Percentiles rank a stretch among this genome's conserved stretches.
These are phyloP conservation scores for Intellagama lesueurii DNA, from an alignment of 2,797 vertebrate species.

Conservation along the genomic window DNA sequence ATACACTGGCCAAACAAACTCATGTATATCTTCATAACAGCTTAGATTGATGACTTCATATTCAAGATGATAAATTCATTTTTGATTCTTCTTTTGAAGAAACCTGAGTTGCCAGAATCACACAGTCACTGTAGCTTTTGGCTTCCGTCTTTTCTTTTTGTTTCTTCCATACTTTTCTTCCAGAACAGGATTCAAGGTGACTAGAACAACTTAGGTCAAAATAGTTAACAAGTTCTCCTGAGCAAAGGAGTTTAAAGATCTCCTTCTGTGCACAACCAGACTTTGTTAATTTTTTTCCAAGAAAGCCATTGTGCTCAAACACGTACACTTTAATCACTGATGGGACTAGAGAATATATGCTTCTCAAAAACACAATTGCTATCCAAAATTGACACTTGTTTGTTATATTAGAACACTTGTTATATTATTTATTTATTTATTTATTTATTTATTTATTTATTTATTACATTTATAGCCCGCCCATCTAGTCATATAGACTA, in stretches of 20 bases:
- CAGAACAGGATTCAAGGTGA: too few relatives aligned
- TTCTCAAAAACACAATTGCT: not conserved
- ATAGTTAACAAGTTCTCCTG: not conserved
- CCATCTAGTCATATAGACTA: too few relatives aligned
- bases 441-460: too few relatives aligned
- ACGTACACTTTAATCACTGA: not conserved
- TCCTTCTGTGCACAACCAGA: too few relatives aligned
- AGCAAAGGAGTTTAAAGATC: not conserved
- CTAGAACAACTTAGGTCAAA: too few relatives aligned
- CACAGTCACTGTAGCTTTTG: not conserved
- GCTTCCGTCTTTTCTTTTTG: too few relatives aligned
- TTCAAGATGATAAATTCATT: not conserved
- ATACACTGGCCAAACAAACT: not conserved
- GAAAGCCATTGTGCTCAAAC: not conserved
- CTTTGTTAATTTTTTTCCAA: not conserved
- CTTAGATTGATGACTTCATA: not conserved
- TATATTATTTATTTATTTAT: too few relatives aligned
- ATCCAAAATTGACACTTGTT: not conserved
- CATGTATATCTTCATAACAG: not conserved
- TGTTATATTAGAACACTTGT: too few relatives aligned
- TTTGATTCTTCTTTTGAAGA: not conserved
- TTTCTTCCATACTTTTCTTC: too few relatives aligned
- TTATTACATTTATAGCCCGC: too few relatives aligned
- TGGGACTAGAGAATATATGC: not conserved
- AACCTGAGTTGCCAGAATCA: not conserved